Evolutionary conservation across 2,888 invertebrate species (phyloP), one percentile per base, ranked within the genome.

Genomic region (Shargacucullia verbasci): DNA sequence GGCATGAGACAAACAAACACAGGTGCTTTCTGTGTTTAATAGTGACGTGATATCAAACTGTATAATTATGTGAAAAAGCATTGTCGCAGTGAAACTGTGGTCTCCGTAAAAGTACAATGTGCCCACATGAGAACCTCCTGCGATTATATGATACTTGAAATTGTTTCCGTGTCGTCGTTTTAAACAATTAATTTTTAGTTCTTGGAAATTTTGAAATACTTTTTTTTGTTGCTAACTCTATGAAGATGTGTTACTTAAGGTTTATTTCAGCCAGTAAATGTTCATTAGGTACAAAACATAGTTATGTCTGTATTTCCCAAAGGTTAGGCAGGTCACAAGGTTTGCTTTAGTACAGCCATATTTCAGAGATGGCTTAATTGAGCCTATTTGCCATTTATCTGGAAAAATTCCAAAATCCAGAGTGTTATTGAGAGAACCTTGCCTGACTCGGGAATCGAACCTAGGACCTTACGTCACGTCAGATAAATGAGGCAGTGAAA

Each of bases 51-150:
- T 67, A 78, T 76, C 52, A 65, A 70, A 70, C 52, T 59, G 60
- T 63, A 61, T 87, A 87, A 89, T 89, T 82, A 84, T 90, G 90
- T 78, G 91, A 89, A 88, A 76, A 78, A 60, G 70, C 81, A 88
- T 90, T 89, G 88, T 90, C 82, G 52, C 77, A 73, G 84, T 67
- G 83, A 82, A 85, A 41, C 59, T 58, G 60, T 67, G 20, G 20
- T 2, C 2, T 4, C 2, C 20, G 20, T 20, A 20, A n/a, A n/a
- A 20, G 20, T 20, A 70, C 75, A 78, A 76, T 76, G 79, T 74
- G 66, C 61, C 41, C 41, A 49, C 65, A 80, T 88, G 86, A 75
- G 88, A 87, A 87, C 73, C 37, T 59, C 14, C 73, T 70, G 75
- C 74, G 60, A 62, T 67, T 73, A 73, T 73, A 50, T 78, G 82